These are phyloP conservation scores for Arvicanthis niloticus DNA, from an alignment of 2,113 vertebrate species.

Conservation along the genomic window DNA sequence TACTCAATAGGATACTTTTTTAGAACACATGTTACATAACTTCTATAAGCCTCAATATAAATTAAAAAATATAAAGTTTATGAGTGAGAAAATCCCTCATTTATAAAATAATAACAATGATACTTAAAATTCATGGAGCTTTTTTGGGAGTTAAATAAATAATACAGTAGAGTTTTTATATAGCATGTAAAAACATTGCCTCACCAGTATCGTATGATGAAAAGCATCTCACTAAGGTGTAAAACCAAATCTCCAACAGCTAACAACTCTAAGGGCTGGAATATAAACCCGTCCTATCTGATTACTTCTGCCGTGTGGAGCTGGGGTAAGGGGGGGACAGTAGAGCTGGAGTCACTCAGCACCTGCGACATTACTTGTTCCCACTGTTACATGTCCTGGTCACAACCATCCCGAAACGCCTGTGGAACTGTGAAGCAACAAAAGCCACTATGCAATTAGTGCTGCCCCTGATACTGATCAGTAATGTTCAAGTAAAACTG, in stretches of 20 bases:
- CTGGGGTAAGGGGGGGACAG: not conserved
- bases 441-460: not conserved
- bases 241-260: not conserved
- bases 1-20: not conserved
- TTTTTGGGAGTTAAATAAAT: slow-evolving; percentile 42
- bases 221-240: slow-evolving; percentile 31
- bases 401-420: not conserved
- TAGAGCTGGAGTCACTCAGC: not conserved
- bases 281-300: not conserved
- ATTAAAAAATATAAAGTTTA: no score
- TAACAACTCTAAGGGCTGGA: not conserved
- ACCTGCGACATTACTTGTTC: not conserved
- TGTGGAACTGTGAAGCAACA: not conserved
- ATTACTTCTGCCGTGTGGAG: not conserved
- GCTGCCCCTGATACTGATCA: slow-evolving; percentile 21
- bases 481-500: not conserved
- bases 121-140: not conserved
- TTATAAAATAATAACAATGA: slow-evolving; percentile 28
- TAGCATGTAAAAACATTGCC: not conserved
- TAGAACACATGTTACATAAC: not conserved
- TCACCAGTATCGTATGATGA: not conserved
- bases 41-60: not conserved
- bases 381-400: not conserved
- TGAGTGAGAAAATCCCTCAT: not conserved
- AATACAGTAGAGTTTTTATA: not conserved